Base-by-base conservation (phyloP, 1,140 invertebrate genomes). In the Sitodiplosis mosellana region DNA sequence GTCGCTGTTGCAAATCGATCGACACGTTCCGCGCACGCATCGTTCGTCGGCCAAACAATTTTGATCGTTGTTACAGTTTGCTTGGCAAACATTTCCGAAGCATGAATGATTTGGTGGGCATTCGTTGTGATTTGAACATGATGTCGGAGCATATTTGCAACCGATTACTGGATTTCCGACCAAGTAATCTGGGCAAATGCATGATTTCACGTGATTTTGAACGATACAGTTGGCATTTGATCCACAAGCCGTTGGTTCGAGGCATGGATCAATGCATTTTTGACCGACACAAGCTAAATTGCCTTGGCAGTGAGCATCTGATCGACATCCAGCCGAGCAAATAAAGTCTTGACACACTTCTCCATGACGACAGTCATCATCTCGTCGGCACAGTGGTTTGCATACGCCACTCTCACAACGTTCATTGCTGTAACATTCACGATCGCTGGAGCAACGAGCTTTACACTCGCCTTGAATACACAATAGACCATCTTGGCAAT, bases 41-140 rank as follows among this genome's bases (percentile, higher is more conserved):
- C 82, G 74, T 66, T 90, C 86, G 59, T 89, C 83, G 17, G 78
- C 76, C 47, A 90, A 63, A 58, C 88, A 92, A 55, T 83, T 77
- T 47, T 67, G 70, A 56, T 90, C 84, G 53, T 83, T 87, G 52
- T 74, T 72, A 59, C 87, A 90, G 14, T 73, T 76, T 38, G 76
- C 65, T 58, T 83, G 76, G 58, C 87, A 91, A 15, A 74, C 71
- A 50, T 76, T 75, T 7, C 75, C 80, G 51, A 82, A 79, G 57
- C 87, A 91, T 37, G 70, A 70, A 54, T 81, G 75, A 48, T 74
- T 77, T 17, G 71, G 60, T 1, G 65, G 63, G 61, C 87, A 91
- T 46, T 83, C 77, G 38, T 68, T 65, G 41, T 78, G 71, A 2
- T 55, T 55, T 43, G 65, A 64, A 56, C 87, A 91, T 12, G 69